Percentiles rank a stretch among this genome's conserved stretches.
These are phyloP conservation scores for Echeneis naucrates DNA, from an alignment of 2,797 vertebrate species.

Conservation along the genomic window DNA sequence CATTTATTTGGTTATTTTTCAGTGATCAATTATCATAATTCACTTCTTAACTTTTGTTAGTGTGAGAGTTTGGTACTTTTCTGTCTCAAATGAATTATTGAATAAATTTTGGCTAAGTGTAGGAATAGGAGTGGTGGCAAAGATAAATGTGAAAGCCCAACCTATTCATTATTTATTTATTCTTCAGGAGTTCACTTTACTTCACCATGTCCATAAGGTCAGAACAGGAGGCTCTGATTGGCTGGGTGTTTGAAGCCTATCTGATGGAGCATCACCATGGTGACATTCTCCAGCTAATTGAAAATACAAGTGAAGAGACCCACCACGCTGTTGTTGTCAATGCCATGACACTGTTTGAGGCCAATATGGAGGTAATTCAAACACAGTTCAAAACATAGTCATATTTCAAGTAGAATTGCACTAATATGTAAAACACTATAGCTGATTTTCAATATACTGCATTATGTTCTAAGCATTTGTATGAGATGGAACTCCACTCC, in stretches of 20 bases:
- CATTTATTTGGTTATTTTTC: no score
- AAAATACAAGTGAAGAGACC: constrained; percentile 79
- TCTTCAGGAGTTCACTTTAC: neutral
- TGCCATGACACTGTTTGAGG: constrained; percentile 94
- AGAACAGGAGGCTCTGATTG: constrained; percentile 87
- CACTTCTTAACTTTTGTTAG: no score
- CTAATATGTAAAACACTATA: no score
- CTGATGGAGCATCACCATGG: constrained; percentile 88
- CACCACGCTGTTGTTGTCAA: constrained; percentile 91
- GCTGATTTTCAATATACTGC: no score
- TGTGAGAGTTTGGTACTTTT: no score
- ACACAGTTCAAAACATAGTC: neutral
- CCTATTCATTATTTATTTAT: neutral
- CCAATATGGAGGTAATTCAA: constrained; percentile 91
- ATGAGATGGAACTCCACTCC: no score
- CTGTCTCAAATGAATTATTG: no score
- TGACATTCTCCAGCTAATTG: constrained; percentile 86
- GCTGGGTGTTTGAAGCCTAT: constrained; percentile 90
- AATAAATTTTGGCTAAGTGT: no score
- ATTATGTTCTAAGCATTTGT: no score
- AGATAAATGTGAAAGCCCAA: no score
- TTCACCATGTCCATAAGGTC: constrained; percentile 77
- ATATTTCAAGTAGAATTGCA: neutral
- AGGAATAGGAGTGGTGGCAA: no score
- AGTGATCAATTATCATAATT: no score